Conservation (phyloP, 2,113 vertebrate species). For the Corythornis madagascariensis region DNA sequence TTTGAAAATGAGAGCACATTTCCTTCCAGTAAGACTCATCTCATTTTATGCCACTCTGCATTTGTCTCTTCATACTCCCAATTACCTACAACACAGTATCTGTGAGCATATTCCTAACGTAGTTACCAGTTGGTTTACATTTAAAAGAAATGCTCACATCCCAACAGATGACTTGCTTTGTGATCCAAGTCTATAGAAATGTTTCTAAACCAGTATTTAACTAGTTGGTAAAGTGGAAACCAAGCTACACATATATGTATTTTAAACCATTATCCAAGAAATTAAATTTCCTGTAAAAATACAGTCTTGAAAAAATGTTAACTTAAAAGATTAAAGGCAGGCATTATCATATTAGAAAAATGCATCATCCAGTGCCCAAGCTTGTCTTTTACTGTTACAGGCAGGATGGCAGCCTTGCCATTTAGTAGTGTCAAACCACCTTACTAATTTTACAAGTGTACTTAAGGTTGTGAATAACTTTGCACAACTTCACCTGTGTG, state of each 20-base stretch:
- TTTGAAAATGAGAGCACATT: not conserved
- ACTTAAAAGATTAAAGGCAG: slow-evolving; percentile 11
- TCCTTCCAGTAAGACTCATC: not conserved
- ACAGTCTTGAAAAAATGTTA: not conserved
- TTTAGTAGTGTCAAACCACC: not conserved
- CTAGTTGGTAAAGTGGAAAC: not conserved
- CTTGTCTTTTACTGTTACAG: not conserved
- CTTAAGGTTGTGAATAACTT: not conserved
- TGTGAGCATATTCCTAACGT: not conserved
- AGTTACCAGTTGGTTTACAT: not conserved
- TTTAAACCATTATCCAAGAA: not conserved
- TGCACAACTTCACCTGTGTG: not conserved
- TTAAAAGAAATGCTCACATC: not conserved
- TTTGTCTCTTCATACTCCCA: not conserved
- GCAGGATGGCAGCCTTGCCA: not conserved
- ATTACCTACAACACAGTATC: not conserved
- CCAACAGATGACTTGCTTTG: not conserved
- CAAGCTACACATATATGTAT: not conserved
- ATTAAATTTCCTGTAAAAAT: not conserved
- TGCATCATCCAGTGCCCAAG: not conserved
- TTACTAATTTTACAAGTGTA: not conserved
- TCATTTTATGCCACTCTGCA: not conserved
- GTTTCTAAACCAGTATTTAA: not conserved
- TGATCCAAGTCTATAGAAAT: not conserved
- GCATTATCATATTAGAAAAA: not conserved